Conservation (phyloP, 2,113 vertebrate genomes). For the Acrocephalus kingi region DNA sequence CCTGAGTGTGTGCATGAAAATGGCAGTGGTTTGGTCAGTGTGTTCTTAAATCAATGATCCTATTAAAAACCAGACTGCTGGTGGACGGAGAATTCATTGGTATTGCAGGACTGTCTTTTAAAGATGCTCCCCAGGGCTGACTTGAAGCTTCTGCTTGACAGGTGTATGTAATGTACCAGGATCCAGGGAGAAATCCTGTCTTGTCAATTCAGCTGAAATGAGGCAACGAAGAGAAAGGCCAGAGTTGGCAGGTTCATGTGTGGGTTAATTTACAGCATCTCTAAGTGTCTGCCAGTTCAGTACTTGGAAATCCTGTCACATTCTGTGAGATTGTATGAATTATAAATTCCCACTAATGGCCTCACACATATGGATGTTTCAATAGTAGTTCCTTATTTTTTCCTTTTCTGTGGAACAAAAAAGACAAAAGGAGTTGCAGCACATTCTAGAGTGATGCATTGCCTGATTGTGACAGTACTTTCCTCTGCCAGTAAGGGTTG, state of each 20-base stretch:
- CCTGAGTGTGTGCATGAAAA: neutral
- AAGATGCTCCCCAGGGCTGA: conserved; percentile 20
- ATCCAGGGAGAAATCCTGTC: conserved; percentile 58
- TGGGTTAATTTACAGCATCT: conserved; percentile 50
- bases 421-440: neutral
- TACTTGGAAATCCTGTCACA: conserved; percentile 54
- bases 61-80: neutral
- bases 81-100: conserved; percentile 21
- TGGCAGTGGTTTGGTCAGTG: neutral
- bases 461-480: neutral
- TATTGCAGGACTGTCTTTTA: conserved; percentile 32
- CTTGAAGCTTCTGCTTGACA: conserved; percentile 52
- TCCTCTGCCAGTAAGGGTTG: neutral
- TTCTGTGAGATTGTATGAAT: neutral
- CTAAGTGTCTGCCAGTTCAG: neutral
- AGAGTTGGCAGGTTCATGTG: neutral
- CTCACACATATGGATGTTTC: neutral
- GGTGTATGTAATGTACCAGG: neutral
- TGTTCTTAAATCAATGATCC: neutral
- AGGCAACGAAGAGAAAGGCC: neutral
- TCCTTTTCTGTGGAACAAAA: neutral
- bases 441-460: neutral
- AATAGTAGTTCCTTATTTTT: neutral
- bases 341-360: conserved; percentile 6
- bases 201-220: conserved; percentile 17